A percentile compares a stretch with the other conserved stretches of the same genome.
These are phyloP conservation scores for Kryptolebias marmoratus DNA, from an alignment of 2,113 vertebrate species.

Conservation along the genomic window DNA sequence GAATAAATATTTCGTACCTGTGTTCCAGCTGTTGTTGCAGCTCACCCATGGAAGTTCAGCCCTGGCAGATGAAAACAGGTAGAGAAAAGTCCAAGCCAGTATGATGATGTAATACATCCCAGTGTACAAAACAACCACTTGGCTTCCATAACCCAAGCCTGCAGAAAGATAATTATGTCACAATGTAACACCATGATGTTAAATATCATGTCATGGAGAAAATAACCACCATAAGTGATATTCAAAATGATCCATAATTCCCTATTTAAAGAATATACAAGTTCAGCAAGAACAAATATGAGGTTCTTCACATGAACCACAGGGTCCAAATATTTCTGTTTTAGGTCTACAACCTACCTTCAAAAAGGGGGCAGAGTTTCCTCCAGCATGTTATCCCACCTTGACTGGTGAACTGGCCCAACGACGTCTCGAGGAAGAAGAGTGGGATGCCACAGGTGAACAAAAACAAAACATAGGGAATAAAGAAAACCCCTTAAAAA, in stretches of 20 bases:
- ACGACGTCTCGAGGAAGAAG: constrained; percentile 81
- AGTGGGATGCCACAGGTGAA: constrained; percentile 81
- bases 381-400: constrained; percentile 84
- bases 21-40: constrained; percentile 92
- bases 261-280: too few species aligned
- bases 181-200: not conserved
- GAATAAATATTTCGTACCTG: constrained; percentile 78
- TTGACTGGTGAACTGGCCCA: constrained; percentile 84
- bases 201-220: too few species aligned
- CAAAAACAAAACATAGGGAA: constrained; percentile 81
- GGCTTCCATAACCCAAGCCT: constrained; percentile 81
- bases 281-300: too few species aligned
- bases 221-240: too few species aligned
- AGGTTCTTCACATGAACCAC: too few species aligned
- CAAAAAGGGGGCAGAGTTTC: constrained; percentile 83
- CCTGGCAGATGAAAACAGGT: constrained; percentile 91
- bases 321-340: too few species aligned
- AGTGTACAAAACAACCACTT: constrained; percentile 79
- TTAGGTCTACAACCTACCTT: constrained; percentile 53
- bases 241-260: too few species aligned
- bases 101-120: constrained; percentile 90
- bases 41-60: constrained; percentile 90
- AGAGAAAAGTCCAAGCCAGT: constrained; percentile 94
- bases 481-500: constrained; percentile 79
- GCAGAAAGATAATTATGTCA: constrained; percentile 17